phyloP scores from a whole-genome alignment of 2,888 invertebrate species.

The Rhyacophila evoluta region DNA sequence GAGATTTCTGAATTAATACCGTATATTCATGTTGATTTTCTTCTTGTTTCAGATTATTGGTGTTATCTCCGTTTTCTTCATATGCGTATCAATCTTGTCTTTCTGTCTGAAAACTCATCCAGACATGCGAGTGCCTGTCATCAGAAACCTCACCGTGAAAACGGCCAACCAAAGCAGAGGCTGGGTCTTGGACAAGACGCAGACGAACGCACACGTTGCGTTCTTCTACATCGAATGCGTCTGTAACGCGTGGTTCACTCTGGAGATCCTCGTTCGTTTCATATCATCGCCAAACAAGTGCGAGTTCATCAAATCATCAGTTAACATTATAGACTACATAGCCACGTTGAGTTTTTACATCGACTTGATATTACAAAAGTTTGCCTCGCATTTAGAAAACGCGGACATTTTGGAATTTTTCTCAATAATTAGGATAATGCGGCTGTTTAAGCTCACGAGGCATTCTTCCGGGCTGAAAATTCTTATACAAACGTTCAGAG shows the following conservation, averaged over 20 bases:
- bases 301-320: slow-evolving; percentile 94
- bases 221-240: slow-evolving; percentile 99
- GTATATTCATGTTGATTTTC: background rate
- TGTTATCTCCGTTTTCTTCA: slow-evolving; percentile 98
- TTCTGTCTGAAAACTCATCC: slow-evolving; percentile 99
- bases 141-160: slow-evolving; percentile 82
- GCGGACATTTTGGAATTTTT: slow-evolving; percentile 98
- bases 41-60: slow-evolving; percentile 89
- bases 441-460: slow-evolving; percentile 95
- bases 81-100: slow-evolving; percentile 98
- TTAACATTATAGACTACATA: slow-evolving; percentile 99
- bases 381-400: slow-evolving; percentile 92
- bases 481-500: slow-evolving; percentile 97
- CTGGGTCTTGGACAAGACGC: slow-evolving; percentile 90
- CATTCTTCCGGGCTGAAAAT: slow-evolving; percentile 98
- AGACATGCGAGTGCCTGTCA: slow-evolving; percentile 94
- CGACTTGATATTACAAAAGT: slow-evolving; percentile 89
- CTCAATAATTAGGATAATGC: slow-evolving; percentile 97
- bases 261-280: slow-evolving; percentile 94
- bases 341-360: slow-evolving; percentile 99
- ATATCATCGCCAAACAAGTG: slow-evolving; percentile 94
- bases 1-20: too few species aligned
- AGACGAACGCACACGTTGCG: slow-evolving; percentile 96
- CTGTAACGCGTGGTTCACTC: slow-evolving; percentile 99
- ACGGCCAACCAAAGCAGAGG: slow-evolving; percentile 80